Evolutionary conservation across 2,113 vertebrate genomes (phyloP).

Genomic region (Chamaetylas fuelleborni): DNA sequence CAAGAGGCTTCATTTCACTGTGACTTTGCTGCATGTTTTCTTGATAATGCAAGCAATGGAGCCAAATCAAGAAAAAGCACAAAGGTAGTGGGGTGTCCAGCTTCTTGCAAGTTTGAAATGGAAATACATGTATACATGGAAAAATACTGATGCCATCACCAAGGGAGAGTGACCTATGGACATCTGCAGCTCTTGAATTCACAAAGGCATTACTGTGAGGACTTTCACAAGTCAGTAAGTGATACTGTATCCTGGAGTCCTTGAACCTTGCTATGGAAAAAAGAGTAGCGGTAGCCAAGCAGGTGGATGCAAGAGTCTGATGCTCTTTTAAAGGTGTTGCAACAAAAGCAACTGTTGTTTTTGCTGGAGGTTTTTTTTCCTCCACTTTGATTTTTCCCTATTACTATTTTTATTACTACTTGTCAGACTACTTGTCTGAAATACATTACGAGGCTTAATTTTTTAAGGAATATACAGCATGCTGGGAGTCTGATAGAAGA

Average conservation of each 20-base stretch:
- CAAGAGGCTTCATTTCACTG: neutral
- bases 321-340: constrained; percentile 8
- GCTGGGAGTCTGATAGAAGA: constrained; percentile 48
- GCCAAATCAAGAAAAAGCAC: neutral
- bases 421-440: constrained; percentile 57
- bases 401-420: constrained; percentile 53
- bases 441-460: constrained; percentile 25
- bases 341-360: constrained; percentile 14
- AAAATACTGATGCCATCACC: neutral
- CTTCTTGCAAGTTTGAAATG: neutral
- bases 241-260: neutral
- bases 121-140: neutral
- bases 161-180: neutral
- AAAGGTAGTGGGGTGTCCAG: neutral
- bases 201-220: neutral
- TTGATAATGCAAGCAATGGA: neutral
- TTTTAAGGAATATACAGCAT: constrained; percentile 25
- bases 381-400: neutral
- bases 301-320: neutral
- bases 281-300: neutral
- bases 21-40: neutral
- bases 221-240: neutral
- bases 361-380: neutral
- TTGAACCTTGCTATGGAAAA: neutral
- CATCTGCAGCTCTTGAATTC: neutral